These are phyloP conservation scores for Eupithecia centaureata DNA, from an alignment of 2,888 invertebrate species.

Conservation along the genomic window DNA sequence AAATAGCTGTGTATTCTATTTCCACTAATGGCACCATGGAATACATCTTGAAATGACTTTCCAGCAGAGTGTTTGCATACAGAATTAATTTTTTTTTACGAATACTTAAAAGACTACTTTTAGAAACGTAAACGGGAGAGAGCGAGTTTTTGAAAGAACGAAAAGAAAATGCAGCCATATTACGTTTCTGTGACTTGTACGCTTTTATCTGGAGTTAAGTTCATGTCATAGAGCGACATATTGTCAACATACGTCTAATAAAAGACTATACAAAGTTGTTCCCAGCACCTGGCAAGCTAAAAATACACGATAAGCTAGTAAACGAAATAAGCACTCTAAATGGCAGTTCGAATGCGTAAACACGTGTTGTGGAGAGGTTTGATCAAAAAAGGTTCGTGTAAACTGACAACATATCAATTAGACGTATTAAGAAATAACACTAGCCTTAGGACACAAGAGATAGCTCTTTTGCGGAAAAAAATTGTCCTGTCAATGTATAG, in stretches of 20 bases:
- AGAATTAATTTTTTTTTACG: no score
- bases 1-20: neutral
- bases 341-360: constrained; percentile 37
- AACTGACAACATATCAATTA: neutral
- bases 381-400: constrained; percentile 18
- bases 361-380: constrained; percentile 29
- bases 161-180: neutral
- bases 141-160: neutral
- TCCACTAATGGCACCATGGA: neutral
- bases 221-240: neutral
- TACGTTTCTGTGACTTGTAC: no score
- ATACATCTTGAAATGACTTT: neutral
- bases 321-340: constrained; percentile 29
- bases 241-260: neutral
- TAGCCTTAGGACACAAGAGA: no score
- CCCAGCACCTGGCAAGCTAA: constrained; percentile 22
- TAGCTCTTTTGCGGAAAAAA: no score
- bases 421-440: no score
- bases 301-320: constrained; percentile 22
- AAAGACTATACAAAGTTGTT: constrained; percentile 15
- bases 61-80: neutral
- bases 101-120: no score
- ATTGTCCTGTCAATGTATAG: no score
- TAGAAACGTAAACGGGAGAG: neutral
- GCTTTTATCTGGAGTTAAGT: neutral